These are phyloP conservation scores for Cryptocheilus praepositus DNA, from an alignment of 2,888 invertebrate species.

Conservation along the genomic window DNA sequence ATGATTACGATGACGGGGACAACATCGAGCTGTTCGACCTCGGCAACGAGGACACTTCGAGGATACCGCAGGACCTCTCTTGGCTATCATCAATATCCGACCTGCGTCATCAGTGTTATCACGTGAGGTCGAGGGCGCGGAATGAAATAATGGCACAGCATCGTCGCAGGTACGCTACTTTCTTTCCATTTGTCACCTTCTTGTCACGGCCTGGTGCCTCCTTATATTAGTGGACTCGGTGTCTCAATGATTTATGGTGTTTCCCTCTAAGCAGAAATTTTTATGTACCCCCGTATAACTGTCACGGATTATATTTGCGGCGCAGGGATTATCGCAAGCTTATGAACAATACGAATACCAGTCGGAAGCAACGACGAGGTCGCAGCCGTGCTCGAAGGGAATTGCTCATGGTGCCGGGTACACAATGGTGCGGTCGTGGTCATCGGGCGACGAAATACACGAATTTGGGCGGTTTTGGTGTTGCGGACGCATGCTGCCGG, in stretches of 20 bases:
- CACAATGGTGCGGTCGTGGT: constrained; percentile 96
- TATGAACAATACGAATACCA: constrained; percentile 34
- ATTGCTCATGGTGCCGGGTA: constrained; percentile 89
- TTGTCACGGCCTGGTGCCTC: too few relatives aligned
- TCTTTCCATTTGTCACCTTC: too few relatives aligned
- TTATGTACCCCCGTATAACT: too few relatives aligned
- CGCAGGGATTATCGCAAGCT: constrained; percentile 41
- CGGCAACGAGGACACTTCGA: constrained; percentile 39
- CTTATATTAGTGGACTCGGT: too few relatives aligned
- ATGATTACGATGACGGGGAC: constrained; percentile 30
- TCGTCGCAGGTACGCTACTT: constrained; percentile 37
- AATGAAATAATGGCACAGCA: constrained; percentile 35
- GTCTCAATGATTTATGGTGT: too few relatives aligned
- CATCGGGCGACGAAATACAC: constrained; percentile 87
- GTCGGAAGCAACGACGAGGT: constrained; percentile 65
- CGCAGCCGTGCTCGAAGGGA: constrained; percentile 78
- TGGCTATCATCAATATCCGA: constrained; percentile 63
- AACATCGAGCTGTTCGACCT: constrained; percentile 50
- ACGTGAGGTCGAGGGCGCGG: constrained; percentile 45
- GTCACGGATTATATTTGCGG: too few relatives aligned
- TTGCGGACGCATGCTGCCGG: constrained; percentile 89
- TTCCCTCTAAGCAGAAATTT: too few relatives aligned
- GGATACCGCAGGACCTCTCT: constrained; percentile 49
- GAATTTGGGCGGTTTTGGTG: constrained; percentile 88
- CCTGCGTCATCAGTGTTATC: constrained; percentile 58